Evolutionary conservation across 2,113 vertebrate species (phyloP), one percentile per base, ranked within the genome.

Genomic region (Apistogramma diplotaenia): DNA sequence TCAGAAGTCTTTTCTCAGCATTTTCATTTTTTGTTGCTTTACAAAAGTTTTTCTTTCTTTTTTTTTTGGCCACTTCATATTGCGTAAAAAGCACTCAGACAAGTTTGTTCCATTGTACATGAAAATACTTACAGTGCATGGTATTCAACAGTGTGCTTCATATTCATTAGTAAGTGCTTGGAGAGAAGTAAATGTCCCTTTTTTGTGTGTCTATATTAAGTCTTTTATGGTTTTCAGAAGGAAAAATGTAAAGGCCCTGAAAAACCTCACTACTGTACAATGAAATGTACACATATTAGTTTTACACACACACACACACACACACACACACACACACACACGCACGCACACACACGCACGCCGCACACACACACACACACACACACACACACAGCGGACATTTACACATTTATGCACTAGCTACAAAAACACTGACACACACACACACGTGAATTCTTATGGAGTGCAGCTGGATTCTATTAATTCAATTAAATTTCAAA

Each of bases 1-100:
- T 84, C 84, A 53, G 79, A 89, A 93, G 87, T 97, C 95, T 96
- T 96, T 94, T 95, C 94, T 96, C 89, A 95, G 87, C 94, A 77
- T 76, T 88, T 58, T 88, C 59, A 23, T 61, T 75, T 87, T 78
- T 89, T 84, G 33, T 74, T 60, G 55, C 53, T 83, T 81, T 89
- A 89, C 43, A 88, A 91, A 90, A 91, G 65, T 23, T 8, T 31
- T 12, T 67, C 74, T 70, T 54, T 78, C 25, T 18, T 70, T 15
- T 49, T 82, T 57, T 90, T 91, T 91, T 84, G 85, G 79, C 78
- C 77, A 85, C 86, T 88, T 81, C 15, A 78, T 83, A 81, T 87
- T 78, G 27, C 9, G 27, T 89, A 88, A 83, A 83, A 90, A 82
- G 53, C 80, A 88, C 84, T 71, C 65, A 76, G 29, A 81, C 74